A percentile compares a stretch with the other conserved stretches of the same genome.
phyloP scores from a whole-genome alignment of 2,888 invertebrate genomes.

The Lasioglossum pauxillum region DNA sequence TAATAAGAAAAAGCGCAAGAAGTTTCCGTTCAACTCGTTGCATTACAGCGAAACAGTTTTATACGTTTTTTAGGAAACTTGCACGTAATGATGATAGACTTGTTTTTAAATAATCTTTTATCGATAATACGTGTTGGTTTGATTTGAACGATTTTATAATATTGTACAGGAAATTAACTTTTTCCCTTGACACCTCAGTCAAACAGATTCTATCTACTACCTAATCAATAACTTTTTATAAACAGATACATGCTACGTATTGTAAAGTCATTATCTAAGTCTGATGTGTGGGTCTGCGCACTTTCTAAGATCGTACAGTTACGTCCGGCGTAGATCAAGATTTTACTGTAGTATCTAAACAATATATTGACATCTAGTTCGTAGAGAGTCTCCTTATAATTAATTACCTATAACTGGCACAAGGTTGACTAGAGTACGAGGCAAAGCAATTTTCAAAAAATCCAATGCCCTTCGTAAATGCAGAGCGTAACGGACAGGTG shows the following conservation, averaged over 20 bases:
- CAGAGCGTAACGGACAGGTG: slow-evolving; percentile 87
- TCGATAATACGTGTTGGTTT: not conserved
- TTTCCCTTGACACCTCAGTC: not conserved
- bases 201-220: not conserved
- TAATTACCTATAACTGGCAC: slow-evolving; percentile 89
- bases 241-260: not conserved
- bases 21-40: not conserved
- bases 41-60: not conserved
- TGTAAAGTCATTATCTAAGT: too few species aligned
- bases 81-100: not conserved
- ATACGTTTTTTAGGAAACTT: not conserved
- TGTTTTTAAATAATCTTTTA: not conserved
- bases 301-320: too few species aligned
- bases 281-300: too few species aligned
- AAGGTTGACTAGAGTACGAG: slow-evolving; percentile 90
- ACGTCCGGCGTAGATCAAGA: too few species aligned
- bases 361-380: not conserved
- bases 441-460: slow-evolving; percentile 88
- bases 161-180: not conserved
- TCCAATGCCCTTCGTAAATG: slow-evolving; percentile 89
- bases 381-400: not conserved
- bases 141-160: not conserved
- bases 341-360: not conserved
- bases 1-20: not conserved
- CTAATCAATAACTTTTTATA: not conserved